Evolutionary conservation across 1,140 invertebrate genomes (phyloP), one percentile per base, ranked within the genome.

Genomic region (Trypoxylus dichotomus): DNA sequence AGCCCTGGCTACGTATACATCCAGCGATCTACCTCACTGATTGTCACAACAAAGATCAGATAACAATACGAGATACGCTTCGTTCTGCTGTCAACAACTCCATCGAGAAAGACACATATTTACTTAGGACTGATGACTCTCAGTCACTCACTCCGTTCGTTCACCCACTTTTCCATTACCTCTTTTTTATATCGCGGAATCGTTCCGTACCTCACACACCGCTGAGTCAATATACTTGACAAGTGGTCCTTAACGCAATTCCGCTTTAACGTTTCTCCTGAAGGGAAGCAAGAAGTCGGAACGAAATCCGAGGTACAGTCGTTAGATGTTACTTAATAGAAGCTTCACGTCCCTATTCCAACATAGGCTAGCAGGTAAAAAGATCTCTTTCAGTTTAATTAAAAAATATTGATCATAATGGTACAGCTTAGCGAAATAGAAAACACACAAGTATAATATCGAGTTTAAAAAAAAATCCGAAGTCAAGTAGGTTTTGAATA

Each of bases 91-190:
- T 29, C 60, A 68, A 68, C 60, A 68, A 68, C 27, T 68, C 60
- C 60, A 29, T 29, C 60, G 60, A 29, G 60, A 68, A 68, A 68
- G 60, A 68, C 60, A 68, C 60, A 68, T 68, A 68, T 68, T 68
- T 68, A 68, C 60, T 68, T 68, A 68, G 60, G 21, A 24, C 24
- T 68, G 60, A 68, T 68, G 24, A 68, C 24, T 27, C 60, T 68
- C 60, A 68, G 60, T 29, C 60, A 68, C 8, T 27, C 24, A 24
- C 60, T 68, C 32, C 21, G 60, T 29, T 68, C 60, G 60, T 68
- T 68, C 60, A 24, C 60, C 60, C 24, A 68, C 60, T 29, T 68
- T 68, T 68, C 60, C 24, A 68, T 68, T 68, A 15, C 19, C 60
- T 24, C 21, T 63, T 27, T 68, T 68, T 68, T 68, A 24, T 68